Conservation (phyloP, 2,888 invertebrate genomes). For the Eudemis profundana region DNA sequence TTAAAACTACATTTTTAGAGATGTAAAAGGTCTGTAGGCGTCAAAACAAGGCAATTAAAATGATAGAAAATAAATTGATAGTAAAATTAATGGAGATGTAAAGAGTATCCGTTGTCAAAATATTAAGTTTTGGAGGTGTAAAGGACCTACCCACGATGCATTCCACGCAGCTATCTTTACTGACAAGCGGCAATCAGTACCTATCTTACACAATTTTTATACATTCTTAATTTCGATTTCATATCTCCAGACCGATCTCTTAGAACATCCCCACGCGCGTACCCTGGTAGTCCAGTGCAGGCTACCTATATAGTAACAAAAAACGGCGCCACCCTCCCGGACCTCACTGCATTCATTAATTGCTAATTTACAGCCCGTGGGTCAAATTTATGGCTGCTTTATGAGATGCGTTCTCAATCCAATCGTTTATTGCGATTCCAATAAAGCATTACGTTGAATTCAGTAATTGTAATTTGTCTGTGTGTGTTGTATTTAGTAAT, state of each 20-base stretch:
- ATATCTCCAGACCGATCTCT: constrained; percentile 17
- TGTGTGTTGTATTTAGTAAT: too few species aligned
- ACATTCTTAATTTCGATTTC: not conserved
- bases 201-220: not conserved
- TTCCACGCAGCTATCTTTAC: too few species aligned
- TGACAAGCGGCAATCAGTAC: too few species aligned
- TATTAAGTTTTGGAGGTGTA: too few species aligned
- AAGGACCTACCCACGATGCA: too few species aligned
- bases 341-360: constrained; percentile 79
- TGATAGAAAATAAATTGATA: too few species aligned
- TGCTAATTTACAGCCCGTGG: constrained; percentile 81
- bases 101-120: too few species aligned
- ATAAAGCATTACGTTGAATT: not conserved
- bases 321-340: constrained; percentile 57
- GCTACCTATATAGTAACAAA: constrained; percentile 72
- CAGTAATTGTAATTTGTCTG: too few species aligned
- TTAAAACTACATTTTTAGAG: too few species aligned
- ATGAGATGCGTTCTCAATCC: constrained; percentile 41
- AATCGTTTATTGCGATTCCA: constrained; percentile 33
- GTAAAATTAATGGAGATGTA: too few species aligned
- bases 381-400: constrained; percentile 64
- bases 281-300: constrained; percentile 52
- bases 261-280: constrained; percentile 10
- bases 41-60: too few species aligned
- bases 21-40: too few species aligned